A percentile compares a stretch with the other conserved stretches of the same genome.
Evolutionary conservation across 2,888 invertebrate genomes (phyloP).

Genomic region (Zhengitettix transpicula): DNA sequence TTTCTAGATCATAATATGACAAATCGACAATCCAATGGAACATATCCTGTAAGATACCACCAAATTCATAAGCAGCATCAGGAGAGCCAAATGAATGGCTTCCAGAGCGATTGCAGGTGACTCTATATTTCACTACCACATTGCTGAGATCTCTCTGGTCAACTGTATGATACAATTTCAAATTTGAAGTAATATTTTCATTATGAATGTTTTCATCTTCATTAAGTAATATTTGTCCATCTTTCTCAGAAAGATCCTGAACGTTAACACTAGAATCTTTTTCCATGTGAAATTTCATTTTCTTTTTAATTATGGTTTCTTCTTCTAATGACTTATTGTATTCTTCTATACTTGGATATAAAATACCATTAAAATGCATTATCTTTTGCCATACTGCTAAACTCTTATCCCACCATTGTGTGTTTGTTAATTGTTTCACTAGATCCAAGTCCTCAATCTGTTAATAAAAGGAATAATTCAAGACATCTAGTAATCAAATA

Average conservation of each 20-base stretch:
- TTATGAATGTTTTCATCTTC: not conserved
- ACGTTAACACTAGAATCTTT: not conserved
- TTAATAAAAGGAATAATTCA: too few species aligned
- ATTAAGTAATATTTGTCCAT: not conserved
- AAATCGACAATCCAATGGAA: constrained; percentile 40
- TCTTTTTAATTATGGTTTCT: not conserved
- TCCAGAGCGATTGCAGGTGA: constrained; percentile 36
- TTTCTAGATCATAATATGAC: constrained; percentile 34
- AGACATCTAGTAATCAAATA: too few species aligned
- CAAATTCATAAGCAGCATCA: constrained; percentile 34
- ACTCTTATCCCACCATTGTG: not conserved
- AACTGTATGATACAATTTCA: constrained; percentile 1
- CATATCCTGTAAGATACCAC: constrained; percentile 34
- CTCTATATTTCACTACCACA: constrained; percentile 28
- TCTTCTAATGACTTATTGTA: not conserved
- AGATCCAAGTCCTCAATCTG: not conserved
- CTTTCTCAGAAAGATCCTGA: not conserved
- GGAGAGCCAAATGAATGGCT: constrained; percentile 37
- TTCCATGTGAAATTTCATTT: not conserved
- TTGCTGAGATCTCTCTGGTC: constrained; percentile 8
- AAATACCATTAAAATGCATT: constrained; percentile 2
- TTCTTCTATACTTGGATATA: constrained; percentile 1
- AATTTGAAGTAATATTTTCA: not conserved
- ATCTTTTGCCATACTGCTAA: not conserved
- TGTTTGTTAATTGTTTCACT: not conserved